Base-by-base conservation (phyloP, 2,113 vertebrate genomes). In the Notarius lentiginosus region DNA sequence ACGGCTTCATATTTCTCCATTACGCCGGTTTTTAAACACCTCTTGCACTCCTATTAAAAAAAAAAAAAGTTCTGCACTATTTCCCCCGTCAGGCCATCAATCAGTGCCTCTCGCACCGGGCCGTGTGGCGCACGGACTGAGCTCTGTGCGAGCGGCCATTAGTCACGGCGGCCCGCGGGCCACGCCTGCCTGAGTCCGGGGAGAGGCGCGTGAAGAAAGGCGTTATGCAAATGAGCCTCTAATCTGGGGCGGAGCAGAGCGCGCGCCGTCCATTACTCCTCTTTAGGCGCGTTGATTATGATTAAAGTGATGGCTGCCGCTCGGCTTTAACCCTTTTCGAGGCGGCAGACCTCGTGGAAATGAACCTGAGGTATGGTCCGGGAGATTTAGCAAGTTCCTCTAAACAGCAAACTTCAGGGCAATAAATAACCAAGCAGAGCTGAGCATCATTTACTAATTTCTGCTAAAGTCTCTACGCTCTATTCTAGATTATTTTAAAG, bases 231-330 rank as follows among this genome's bases (percentile, higher is more conserved):
- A 95, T 95, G 93, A 94, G 91, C 83, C 91, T 93, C 94, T 95
- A 95, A 95, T 95, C 94, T 94, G 90, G 87, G 82, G 90, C 93
- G 93, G 93, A 94, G 90, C 94, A 94, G 91, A 92, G 91, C 83
- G 89, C 80, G 87, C 87, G 88, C 88, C 89, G 92, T 93, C 96
- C 95, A 94, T 97, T 96, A 96, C 95, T 96, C 94, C 95, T 94
- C 93, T 95, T 95, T 96, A 96, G 95, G 93, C 91, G 89, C 89
- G 77, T 88, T 95, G 93, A 95, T 95, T 94, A 95, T 96, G 96
- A 96, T 96, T 96, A 97, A 95, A 96, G 95, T 94, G 95, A 95
- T 92, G 92, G 93, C 94, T 94, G 94, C 93, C 91, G 34, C 82
- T 87, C 83, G 88, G 84, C 86, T 84, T 96, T 95, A 95, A 92